phyloP scores from a whole-genome alignment of 2,797 vertebrate species.

The Spheniscus humboldti region DNA sequence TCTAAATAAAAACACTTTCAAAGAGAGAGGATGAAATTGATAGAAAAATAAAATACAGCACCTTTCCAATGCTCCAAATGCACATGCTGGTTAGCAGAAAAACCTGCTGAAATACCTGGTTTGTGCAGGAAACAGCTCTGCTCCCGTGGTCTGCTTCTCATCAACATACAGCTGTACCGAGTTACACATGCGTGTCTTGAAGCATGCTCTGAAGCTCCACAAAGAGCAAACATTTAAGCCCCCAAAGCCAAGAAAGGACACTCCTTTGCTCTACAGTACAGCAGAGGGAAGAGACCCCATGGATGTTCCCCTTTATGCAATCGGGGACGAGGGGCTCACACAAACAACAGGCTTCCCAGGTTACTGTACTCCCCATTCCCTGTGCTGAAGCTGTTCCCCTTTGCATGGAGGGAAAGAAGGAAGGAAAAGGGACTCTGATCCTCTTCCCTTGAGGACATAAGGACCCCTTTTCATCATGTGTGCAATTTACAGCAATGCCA shows the following conservation, averaged over 20 bases:
- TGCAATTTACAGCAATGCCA: background rate
- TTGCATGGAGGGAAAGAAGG: background rate
- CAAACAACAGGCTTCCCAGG: background rate
- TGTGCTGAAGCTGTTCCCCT: background rate
- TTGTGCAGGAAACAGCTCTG: background rate
- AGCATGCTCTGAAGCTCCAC: background rate
- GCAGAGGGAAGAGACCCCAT: background rate
- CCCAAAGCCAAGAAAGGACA: background rate
- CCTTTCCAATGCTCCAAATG: background rate
- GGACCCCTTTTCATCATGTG: background rate
- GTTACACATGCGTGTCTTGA: rapidly evolving
- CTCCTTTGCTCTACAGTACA: background rate
- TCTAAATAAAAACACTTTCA: background rate
- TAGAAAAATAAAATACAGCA: background rate
- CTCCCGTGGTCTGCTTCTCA: background rate
- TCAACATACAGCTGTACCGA: too few relatives aligned
- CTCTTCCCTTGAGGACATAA: background rate
- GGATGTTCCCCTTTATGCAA: background rate
- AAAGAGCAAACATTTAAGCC: background rate
- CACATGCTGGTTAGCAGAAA: background rate
- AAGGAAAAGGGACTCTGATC: background rate
- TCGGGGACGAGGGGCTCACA: background rate
- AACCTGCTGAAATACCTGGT: background rate
- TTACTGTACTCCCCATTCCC: background rate
- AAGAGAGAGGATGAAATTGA: background rate